Evolutionary conservation across 1,140 invertebrate species (phyloP).

Genomic region (Lordiphosa collinella): DNA sequence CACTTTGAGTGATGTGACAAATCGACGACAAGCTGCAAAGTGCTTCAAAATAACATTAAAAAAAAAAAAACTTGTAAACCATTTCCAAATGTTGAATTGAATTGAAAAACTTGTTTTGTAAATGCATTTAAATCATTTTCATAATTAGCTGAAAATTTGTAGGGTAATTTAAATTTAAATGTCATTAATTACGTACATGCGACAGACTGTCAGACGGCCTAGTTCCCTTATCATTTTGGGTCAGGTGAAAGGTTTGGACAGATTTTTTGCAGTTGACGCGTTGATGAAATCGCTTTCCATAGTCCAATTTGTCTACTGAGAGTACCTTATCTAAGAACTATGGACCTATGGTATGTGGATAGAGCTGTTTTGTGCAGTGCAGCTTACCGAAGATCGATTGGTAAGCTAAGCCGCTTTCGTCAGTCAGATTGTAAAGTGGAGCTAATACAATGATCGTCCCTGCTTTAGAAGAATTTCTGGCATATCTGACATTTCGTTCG

Average conservation of each 20-base stretch:
- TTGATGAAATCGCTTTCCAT: too few species aligned
- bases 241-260: slow-evolving; percentile 13
- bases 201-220: slow-evolving; percentile 2
- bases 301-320: too few species aligned
- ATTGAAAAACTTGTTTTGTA: slow-evolving; percentile 48
- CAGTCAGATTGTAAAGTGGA: too few species aligned
- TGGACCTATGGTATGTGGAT: too few species aligned
- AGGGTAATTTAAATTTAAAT: slow-evolving; percentile 55
- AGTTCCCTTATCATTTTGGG: slow-evolving; percentile 21
- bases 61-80: slow-evolving; percentile 9
- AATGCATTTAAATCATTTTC: slow-evolving; percentile 63
- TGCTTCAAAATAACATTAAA: slow-evolving; percentile 26
- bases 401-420: too few species aligned
- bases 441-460: too few species aligned
- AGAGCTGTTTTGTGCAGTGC: too few species aligned
- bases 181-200: slow-evolving; percentile 52
- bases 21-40: slow-evolving; percentile 55
- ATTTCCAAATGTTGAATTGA: slow-evolving; percentile 24
- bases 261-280: background rate
- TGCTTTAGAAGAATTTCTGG: too few species aligned
- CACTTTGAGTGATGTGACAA: slow-evolving; percentile 68
- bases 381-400: too few species aligned
- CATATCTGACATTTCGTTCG: too few species aligned
- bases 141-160: slow-evolving; percentile 36
- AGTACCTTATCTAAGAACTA: too few species aligned